Base-by-base conservation (phyloP, 2,888 invertebrate genomes). In the Diploptera punctata region DNA sequence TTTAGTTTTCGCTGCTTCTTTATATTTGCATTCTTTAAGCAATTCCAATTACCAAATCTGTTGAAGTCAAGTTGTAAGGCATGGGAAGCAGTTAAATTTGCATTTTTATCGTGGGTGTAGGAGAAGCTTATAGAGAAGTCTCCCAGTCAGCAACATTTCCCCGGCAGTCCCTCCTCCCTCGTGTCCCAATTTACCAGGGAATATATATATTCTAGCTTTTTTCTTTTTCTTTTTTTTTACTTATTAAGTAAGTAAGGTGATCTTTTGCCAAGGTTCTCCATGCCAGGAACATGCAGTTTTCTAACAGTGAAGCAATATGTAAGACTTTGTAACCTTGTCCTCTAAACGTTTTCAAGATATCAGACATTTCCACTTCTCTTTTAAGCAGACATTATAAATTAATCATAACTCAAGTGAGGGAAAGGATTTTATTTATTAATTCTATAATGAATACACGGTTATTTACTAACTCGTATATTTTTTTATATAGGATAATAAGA, bases 31-130 rank as follows among this genome's bases (percentile, higher is more conserved):
- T 60, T 43, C 26, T 61, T 60, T 38, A 70, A 70, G 70, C 61
- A 70, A 47, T 65, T 61, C 62, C 62, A 70, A 62, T 70, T 70
- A 70, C 62, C 62, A 47, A 70, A 70, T 70, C 70, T 70, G 70
- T 70, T 70, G 21, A n/a, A 70, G 52, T 61, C 24, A 29, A n/a
- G 33, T 62, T 19, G 47, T 29, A 54, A 24, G 16, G 21, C 47
- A 49, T 49, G 19, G 31, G 31, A 44, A 43, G 62, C 70, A 10
- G 65, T 70, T 70, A 44, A 49, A 70, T 70, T 70, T 70, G 65
- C 70, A 70, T 70, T 52, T 65, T 65, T 70, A 49, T 60, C 49
- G 29, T 10, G 26, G 70, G 47, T 43, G 61, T 57, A n/a, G 57
- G 2, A 18, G 4, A n/a, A n/a, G 21, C 21, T 54, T 33, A 33